These are phyloP conservation scores for Drosophila recens DNA, from an alignment of 2,888 invertebrate genomes.

Conservation along the genomic window DNA sequence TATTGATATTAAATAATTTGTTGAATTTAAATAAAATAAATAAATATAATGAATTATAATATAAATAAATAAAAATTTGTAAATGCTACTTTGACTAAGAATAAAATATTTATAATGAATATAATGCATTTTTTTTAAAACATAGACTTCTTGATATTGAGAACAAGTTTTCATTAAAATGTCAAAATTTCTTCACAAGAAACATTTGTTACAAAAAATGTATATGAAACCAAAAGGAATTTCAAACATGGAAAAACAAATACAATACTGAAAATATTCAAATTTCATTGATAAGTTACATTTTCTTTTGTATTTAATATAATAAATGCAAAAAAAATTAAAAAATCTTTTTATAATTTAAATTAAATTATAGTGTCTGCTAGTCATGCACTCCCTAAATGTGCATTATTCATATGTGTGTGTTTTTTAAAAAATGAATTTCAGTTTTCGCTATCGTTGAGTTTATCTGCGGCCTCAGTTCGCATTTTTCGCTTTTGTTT, in stretches of 20 bases:
- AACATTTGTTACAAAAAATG: too few species aligned
- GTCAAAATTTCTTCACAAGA: too few species aligned
- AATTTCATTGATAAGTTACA: not conserved
- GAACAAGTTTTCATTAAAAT: not conserved
- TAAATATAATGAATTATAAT: too few species aligned
- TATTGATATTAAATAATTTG: too few species aligned
- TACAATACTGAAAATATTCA: too few species aligned
- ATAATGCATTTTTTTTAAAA: too few species aligned
- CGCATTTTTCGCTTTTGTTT: constrained; percentile 5
- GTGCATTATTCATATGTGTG: constrained; percentile 4
- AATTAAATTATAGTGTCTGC: constrained; percentile 10
- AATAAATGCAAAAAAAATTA: too few species aligned
- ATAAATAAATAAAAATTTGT: not conserved
- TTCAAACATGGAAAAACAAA: too few species aligned
- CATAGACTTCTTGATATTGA: not conserved
- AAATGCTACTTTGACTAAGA: too few species aligned
- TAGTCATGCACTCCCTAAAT: not conserved
- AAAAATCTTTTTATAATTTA: not conserved
- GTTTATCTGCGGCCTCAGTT: constrained; percentile 55
- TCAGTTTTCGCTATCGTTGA: constrained; percentile 33
- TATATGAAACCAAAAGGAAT: too few species aligned
- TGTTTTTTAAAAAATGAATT: constrained; percentile 49
- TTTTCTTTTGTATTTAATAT: not conserved
- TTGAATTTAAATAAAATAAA: too few species aligned
- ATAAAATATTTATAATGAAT: too few species aligned